These are phyloP conservation scores for Ruditapes philippinarum DNA, from an alignment of 1,140 invertebrate species.

Conservation along the genomic window DNA sequence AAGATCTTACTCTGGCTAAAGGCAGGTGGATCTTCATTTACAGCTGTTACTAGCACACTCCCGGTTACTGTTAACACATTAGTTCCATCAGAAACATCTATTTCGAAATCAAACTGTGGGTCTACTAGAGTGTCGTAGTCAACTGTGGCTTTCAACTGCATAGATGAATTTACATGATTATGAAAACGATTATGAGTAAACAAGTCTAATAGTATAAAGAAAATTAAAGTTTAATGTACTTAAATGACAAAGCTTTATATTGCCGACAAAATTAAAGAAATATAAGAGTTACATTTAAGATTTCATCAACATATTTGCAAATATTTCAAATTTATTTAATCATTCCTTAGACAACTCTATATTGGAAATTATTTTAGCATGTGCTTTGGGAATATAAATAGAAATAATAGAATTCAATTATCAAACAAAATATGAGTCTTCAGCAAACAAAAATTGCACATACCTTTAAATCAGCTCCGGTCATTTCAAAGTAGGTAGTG, in stretches of 20 bases:
- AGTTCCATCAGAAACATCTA: conserved; percentile 74
- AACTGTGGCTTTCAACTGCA: conserved; percentile 64
- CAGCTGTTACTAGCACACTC: conserved; percentile 67
- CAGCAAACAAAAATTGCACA: background rate
- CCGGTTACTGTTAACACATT: conserved; percentile 67
- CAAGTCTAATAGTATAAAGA: no score
- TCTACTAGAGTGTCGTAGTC: conserved; percentile 75
- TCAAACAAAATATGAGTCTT: background rate
- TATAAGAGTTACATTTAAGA: no score
- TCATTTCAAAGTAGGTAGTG: conserved; percentile 67
- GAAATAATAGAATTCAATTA: background rate
- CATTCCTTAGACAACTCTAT: no score
- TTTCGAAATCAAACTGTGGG: conserved; percentile 70
- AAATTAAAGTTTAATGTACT: no score
- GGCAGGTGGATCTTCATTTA: conserved; percentile 75
- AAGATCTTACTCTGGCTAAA: conserved; percentile 66
- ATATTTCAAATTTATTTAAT: no score
- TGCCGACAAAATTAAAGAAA: no score
- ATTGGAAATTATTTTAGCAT: no score
- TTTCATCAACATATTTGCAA: no score
- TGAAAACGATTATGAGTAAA: no score
- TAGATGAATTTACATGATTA: no score
- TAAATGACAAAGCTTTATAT: no score
- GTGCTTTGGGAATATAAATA: background rate
- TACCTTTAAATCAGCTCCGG: conserved; percentile 43